Evolutionary conservation across 2,888 invertebrate species (phyloP).

Genomic region (Leptura quadrifasciata): DNA sequence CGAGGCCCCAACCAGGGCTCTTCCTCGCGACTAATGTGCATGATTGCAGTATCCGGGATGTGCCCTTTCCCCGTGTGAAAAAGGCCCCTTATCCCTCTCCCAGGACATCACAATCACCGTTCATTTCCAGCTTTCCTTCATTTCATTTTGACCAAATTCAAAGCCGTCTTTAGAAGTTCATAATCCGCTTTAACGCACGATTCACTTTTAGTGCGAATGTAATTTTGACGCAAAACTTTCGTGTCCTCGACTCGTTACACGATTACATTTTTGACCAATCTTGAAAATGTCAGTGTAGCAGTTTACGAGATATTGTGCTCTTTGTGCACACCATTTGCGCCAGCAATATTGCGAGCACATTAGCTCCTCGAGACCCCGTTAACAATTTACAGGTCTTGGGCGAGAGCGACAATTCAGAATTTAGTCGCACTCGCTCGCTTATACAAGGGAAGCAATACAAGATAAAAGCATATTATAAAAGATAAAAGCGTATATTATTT

Average conservation of each 20-base stretch:
- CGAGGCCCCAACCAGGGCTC: slow-evolving; percentile 59
- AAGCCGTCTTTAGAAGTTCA: slow-evolving; percentile 54
- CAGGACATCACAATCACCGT: slow-evolving; percentile 68
- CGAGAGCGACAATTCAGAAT: not conserved
- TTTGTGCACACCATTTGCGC: not conserved
- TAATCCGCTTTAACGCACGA: slow-evolving; percentile 41
- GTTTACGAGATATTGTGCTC: not conserved
- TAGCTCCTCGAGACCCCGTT: too few species aligned
- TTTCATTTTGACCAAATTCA: slow-evolving; percentile 58
- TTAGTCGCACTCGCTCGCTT: not conserved
- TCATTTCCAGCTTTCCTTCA: slow-evolving; percentile 67
- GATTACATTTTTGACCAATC: slow-evolving; percentile 36
- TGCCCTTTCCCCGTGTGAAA: slow-evolving; percentile 58
- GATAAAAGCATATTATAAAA: too few species aligned
- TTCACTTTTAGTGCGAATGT: slow-evolving; percentile 40
- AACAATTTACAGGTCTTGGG: not conserved
- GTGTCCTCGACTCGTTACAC: slow-evolving; percentile 11
- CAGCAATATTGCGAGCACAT: too few species aligned
- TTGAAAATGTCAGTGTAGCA: slow-evolving; percentile 12
- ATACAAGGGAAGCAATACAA: too few species aligned
- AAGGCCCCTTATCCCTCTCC: slow-evolving; percentile 51
- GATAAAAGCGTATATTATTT: too few species aligned
- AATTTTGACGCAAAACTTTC: slow-evolving; percentile 28
- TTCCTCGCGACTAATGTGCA: slow-evolving; percentile 66
- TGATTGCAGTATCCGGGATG: slow-evolving; percentile 73